phyloP scores from a whole-genome alignment of 2,888 invertebrate genomes.

The Ochropleura plecta region DNA sequence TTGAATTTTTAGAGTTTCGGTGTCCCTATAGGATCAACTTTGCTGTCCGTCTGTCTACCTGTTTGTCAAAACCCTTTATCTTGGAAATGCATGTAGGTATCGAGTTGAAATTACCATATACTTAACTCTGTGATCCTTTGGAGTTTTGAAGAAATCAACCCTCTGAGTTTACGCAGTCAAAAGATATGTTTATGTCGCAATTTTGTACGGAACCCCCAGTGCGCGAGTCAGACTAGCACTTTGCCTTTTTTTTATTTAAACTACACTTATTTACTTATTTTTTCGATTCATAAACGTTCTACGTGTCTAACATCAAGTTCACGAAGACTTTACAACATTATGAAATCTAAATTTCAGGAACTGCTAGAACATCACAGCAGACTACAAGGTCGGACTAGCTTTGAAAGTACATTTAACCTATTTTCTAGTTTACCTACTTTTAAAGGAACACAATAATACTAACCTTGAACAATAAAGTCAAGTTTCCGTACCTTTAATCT shows the following conservation, averaged over 20 bases:
- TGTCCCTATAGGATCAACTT: too few relatives aligned
- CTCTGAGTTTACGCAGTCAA: too few relatives aligned
- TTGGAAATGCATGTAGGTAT: too few relatives aligned
- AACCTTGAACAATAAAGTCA: constrained; percentile 33
- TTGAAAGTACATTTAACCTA: background rate
- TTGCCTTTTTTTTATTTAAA: background rate
- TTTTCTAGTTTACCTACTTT: constrained; percentile 25
- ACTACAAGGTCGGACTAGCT: constrained; percentile 19
- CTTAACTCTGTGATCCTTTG: too few relatives aligned
- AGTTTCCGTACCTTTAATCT: constrained; percentile 29
- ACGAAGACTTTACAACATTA: background rate
- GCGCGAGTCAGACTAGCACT: too few relatives aligned
- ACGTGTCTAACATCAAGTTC: background rate
- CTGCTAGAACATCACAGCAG: background rate
- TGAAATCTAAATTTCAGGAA: constrained; percentile 10
- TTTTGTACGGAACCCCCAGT: too few relatives aligned
- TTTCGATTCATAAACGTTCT: background rate
- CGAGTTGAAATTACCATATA: too few relatives aligned
- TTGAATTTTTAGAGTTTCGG: background rate
- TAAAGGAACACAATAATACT: constrained; percentile 1
- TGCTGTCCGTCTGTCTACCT: too few relatives aligned
- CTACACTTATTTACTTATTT: background rate
- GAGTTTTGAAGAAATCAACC: too few relatives aligned
- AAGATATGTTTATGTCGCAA: too few relatives aligned
- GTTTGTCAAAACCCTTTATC: too few relatives aligned